Evolutionary conservation across 2,113 vertebrate genomes (phyloP).

Genomic region (Capreolus pygargus): DNA sequence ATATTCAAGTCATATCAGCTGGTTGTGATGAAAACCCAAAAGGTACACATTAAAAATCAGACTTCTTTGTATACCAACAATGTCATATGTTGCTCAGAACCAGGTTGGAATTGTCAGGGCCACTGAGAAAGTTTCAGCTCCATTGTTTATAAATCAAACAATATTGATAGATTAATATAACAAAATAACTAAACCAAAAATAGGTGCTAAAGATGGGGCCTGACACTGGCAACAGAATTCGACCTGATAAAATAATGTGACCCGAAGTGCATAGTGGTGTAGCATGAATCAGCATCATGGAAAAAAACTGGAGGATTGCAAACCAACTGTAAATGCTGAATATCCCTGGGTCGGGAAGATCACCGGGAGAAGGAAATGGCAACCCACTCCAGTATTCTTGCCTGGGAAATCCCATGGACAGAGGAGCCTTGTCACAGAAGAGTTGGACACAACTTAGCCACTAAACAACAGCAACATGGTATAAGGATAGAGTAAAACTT

Average conservation of each 20-base stretch:
- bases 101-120: conserved; percentile 7
- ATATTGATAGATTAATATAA: background rate
- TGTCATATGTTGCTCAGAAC: background rate
- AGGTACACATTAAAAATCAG: background rate
- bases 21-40: conserved; percentile 11
- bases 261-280: background rate
- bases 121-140: background rate
- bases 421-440: background rate
- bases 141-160: background rate
- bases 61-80: conserved; percentile 15
- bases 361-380: background rate
- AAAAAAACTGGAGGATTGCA: background rate
- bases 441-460: background rate
- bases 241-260: background rate
- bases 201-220: background rate
- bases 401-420: background rate
- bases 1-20: conserved; percentile 25
- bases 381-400: background rate
- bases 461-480: background rate
- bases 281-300: background rate
- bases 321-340: background rate
- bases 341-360: background rate
- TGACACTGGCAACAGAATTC: background rate
- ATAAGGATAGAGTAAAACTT: background rate
- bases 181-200: background rate